Evolutionary conservation across 2,113 vertebrate species (phyloP).

Genomic region (Catagonus wagneri): DNA sequence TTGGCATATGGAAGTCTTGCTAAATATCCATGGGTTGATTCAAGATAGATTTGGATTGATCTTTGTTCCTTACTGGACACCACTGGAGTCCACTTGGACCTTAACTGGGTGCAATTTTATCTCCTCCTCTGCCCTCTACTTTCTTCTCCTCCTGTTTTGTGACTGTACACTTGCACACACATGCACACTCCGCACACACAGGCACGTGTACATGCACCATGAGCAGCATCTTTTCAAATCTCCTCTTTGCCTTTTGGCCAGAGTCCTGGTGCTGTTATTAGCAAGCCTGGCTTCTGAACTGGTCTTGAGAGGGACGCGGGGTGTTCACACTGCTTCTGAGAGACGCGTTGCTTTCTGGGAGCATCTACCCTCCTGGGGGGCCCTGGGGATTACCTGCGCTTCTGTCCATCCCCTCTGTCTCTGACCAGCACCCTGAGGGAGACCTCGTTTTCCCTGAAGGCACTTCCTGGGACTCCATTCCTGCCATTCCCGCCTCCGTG

Average conservation of each 20-base stretch:
- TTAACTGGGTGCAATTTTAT: not conserved
- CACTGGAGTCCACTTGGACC: not conserved
- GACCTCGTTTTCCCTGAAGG: not conserved
- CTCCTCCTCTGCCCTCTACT: not conserved
- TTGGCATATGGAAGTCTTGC: not conserved
- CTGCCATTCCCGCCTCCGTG: not conserved
- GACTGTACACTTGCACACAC: not conserved
- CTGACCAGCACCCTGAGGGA: not conserved
- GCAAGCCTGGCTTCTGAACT: not conserved
- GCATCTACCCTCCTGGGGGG: not conserved
- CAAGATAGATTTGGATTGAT: not conserved
- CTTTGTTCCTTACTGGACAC: not conserved
- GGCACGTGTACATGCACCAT: fast-evolving
- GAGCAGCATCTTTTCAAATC: not conserved
- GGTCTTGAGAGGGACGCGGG: not conserved
- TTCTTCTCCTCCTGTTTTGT: not conserved
- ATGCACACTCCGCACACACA: fast-evolving
- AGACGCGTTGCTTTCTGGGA: not conserved
- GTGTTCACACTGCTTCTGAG: not conserved
- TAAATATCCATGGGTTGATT: not conserved
- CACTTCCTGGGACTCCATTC: not conserved
- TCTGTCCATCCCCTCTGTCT: not conserved
- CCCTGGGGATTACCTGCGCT: not conserved
- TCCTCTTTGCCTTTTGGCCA: not conserved
- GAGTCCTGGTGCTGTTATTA: not conserved